Base-by-base conservation (phyloP, 1,140 invertebrate genomes). In the Vollenhovia emeryi region DNA sequence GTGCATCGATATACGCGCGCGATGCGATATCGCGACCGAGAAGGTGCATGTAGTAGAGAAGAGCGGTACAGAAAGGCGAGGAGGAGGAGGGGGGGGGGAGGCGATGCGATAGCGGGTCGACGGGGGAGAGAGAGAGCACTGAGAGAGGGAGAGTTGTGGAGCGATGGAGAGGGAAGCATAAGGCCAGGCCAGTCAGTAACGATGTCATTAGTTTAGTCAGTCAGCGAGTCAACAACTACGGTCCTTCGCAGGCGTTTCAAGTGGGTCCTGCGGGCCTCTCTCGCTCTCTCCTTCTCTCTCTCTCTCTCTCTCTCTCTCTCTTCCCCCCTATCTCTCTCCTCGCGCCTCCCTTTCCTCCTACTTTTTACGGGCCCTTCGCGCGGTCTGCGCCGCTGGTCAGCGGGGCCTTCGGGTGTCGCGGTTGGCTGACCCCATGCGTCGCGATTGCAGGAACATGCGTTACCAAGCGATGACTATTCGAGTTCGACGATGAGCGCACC, bases 161-260 rank as follows among this genome's bases (percentile, higher is more conserved):
- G 74, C 0, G 36, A 83, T 73, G 71, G 87, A 87, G 86, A 86
- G 62, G 85, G 84, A 66, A 84, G 87, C 86, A 87, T 92, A 92
- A 92, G 89, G 91, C 90, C 91, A 92, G 90, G 90, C 90, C 91
- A 93, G 90, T 92, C 93, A 92, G 92, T 93, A 93, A 93, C 93
- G 92, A 93, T 94, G 93, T 93, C 92, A 93, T 93, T 93, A 93
- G 93, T 93, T 93, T 93, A 93, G 91, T 93, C 93, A 93, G 92
- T 93, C 92, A 93, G 92, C 92, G 91, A 93, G 92, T 92, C 92
- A 93, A 93, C 91, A 91, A 92, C 90, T 93, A 91, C 90, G 89
- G 86, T 89, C 83, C 91, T 91, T 92, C 87, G 90, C 89, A 83
- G 84, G 62, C 86, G 85, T 87, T 85, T 88, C 84, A 86, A 88